A percentile compares a stretch with the other conserved stretches of the same genome.
Conservation (phyloP, 2,113 vertebrate genomes). For the Ploceus nigricollis region DNA sequence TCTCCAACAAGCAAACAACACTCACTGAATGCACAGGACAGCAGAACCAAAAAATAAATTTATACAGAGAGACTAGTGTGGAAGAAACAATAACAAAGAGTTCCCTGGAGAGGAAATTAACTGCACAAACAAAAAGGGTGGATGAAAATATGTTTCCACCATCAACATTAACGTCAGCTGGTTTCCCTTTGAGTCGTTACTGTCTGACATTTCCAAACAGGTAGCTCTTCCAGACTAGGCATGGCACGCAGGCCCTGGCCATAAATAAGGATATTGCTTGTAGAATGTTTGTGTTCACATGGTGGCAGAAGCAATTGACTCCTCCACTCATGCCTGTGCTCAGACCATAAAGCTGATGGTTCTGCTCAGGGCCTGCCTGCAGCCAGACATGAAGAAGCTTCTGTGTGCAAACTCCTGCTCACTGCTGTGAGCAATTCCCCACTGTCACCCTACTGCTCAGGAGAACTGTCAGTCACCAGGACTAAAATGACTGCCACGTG, state of each 20-base stretch:
- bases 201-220: neutral
- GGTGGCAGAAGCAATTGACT: neutral
- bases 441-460: neutral
- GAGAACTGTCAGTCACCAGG: neutral
- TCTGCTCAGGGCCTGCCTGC: neutral
- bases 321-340: neutral
- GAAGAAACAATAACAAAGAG: neutral
- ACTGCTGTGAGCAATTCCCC: neutral
- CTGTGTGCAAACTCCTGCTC: neutral
- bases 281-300: neutral
- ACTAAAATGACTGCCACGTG: neutral
- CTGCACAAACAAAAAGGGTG: slow-evolving; percentile 9
- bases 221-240: neutral
- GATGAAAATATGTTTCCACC: neutral
- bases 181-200: neutral
- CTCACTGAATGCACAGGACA: neutral
- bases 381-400: neutral
- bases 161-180: neutral
- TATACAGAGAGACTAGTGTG: neutral
- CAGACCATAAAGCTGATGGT: neutral
- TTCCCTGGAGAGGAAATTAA: slow-evolving; percentile 28
- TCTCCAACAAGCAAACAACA: neutral
- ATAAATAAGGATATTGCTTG: neutral
- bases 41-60: neutral
- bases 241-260: neutral